These are phyloP conservation scores for Meteorus sp. DNA, from an alignment of 1,140 invertebrate species.

Conservation along the genomic window DNA sequence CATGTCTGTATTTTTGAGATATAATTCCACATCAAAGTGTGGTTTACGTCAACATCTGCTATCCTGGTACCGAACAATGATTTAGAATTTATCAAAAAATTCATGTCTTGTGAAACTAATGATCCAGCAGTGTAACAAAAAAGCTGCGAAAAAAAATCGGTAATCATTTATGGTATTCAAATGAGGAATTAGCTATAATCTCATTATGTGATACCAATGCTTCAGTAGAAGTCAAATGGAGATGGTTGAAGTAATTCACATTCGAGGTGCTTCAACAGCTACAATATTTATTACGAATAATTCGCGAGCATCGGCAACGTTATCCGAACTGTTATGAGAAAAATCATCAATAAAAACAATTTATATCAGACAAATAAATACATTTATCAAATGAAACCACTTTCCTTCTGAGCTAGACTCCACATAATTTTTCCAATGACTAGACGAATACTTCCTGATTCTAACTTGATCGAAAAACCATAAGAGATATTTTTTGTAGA, in stretches of 20 bases:
- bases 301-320: no score
- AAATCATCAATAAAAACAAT: no score
- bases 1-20: constrained; percentile 30
- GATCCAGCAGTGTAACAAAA: constrained; percentile 12
- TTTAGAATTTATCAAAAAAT: constrained; percentile 22
- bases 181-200: constrained; percentile 8
- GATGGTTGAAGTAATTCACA: neutral
- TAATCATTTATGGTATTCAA: constrained; percentile 24
- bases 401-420: no score
- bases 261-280: neutral
- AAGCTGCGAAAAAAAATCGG: constrained; percentile 14
- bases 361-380: no score
- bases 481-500: no score
- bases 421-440: no score
- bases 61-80: constrained; percentile 26
- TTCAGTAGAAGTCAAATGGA: neutral
- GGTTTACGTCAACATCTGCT: constrained; percentile 24
- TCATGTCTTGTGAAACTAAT: constrained; percentile 16
- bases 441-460: no score
- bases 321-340: no score
- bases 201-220: neutral
- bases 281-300: no score
- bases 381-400: no score
- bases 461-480: no score
- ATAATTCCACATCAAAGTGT: constrained; percentile 29